Base-by-base conservation (phyloP, 1,140 invertebrate genomes). In the Bombus confusus region DNA sequence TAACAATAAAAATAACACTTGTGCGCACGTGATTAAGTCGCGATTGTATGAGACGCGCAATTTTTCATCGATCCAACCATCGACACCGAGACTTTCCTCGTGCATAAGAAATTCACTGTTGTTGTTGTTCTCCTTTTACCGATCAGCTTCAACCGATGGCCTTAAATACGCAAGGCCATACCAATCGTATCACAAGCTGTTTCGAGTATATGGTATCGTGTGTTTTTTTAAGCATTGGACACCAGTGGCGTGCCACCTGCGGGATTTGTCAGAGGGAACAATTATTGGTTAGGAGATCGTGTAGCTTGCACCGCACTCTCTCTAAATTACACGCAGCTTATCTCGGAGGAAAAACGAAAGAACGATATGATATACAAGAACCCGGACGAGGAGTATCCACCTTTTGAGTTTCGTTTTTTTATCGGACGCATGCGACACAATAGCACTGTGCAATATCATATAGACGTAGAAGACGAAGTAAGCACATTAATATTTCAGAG, bases 181-280 rank as follows among this genome's bases (percentile, higher is more conserved):
- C 18, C 10, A 3, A 34, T 41, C 9, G 41, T 9, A 57, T 57
- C 6, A 22, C 6, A 8, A 57, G 9, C 5, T 3, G 22, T 25
- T 18, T 4, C 43, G 41, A 13, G 41, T 13, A 43, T 43, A 43
- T 43, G 1, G 1, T 43, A 43, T 34, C 31, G 25, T 37, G 52
- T 87, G 41, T 68, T 84, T 15, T 15, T 83, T 80, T 8, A 88
- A 96, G 96, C 95, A 88, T 83, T 96, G 22, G 96, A 96, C 82
- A 91, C 95, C 8, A 96, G 95, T 78, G 96, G 96, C 1, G 83
- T 87, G 75, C 94, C 95, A 37, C 91, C 87, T 3, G 34, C 92
- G 0, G 95, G 95, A 12, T 95, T 96, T 59, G 79, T 95, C 22
- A 95, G 94, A 41, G 95, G 95, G 5, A 95, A 96, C 82, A 96